phyloP scores from a whole-genome alignment of 2,797 vertebrate genomes.

The Esox masquinongy region DNA sequence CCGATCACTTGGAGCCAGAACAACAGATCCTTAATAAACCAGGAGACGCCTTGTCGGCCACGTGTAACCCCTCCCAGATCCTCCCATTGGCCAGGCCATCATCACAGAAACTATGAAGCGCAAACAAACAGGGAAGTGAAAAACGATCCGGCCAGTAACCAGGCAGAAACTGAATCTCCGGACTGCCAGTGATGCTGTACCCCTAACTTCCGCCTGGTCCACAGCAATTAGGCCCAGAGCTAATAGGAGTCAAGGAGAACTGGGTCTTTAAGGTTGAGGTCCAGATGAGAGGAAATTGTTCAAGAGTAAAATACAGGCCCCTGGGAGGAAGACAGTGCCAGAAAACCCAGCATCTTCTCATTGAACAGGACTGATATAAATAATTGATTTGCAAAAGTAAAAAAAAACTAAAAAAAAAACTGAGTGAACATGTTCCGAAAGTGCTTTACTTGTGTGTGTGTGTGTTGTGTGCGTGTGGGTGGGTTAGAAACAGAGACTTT shows the following conservation, averaged over 20 bases:
- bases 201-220: background rate
- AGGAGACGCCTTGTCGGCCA: background rate
- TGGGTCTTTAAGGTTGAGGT: background rate
- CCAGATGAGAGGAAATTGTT: background rate
- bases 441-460: background rate
- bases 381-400: background rate
- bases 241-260: background rate
- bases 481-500: background rate
- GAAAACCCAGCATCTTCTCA: background rate
- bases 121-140: conserved; percentile 29
- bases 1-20: conserved; percentile 1
- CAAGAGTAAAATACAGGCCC: background rate
- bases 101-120: background rate
- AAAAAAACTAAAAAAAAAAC: background rate
- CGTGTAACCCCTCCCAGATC: background rate
- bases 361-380: background rate
- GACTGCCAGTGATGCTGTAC: conserved; percentile 46
- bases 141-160: conserved; percentile 40
- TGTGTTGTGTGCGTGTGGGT: background rate
- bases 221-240: background rate
- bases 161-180: conserved; percentile 57
- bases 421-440: background rate
- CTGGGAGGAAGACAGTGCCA: background rate
- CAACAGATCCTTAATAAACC: background rate
- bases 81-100: background rate